Conservation (phyloP, 1,140 invertebrate species). For the Drosophila tropicalis region DNA sequence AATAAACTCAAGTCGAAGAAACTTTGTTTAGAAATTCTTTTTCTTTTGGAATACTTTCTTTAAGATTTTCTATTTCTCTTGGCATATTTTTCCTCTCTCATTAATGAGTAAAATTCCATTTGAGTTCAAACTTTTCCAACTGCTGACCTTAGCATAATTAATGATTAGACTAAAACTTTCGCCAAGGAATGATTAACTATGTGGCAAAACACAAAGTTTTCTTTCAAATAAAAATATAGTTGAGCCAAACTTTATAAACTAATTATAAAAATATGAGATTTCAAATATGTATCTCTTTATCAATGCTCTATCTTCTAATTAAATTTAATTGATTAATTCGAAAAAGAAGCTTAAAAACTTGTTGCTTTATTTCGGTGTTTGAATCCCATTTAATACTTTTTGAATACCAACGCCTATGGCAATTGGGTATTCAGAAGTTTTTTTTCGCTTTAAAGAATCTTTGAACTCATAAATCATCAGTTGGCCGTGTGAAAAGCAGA, state of each 20-base stretch:
- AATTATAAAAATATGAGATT: no score
- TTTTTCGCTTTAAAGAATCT: constrained; percentile 20
- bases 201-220: not conserved
- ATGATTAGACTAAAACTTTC: not conserved
- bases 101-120: no score
- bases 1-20: no score
- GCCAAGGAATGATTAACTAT: not conserved
- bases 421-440: not conserved
- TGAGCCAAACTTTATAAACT: not conserved
- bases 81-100: no score
- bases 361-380: no score
- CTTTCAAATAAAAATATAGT: not conserved
- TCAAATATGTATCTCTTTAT: no score
- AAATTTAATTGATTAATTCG: no score
- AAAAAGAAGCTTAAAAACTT: not conserved
- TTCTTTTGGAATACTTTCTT: no score
- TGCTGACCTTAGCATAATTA: not conserved
- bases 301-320: no score
- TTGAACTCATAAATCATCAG: constrained; percentile 62
- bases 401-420: not conserved
- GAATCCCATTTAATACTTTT: not conserved
- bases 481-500: constrained; percentile 40
- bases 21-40: no score
- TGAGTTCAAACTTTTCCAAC: not conserved
- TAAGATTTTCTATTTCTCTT: no score